Conservation (phyloP, 1,140 invertebrate genomes). For the Meteorus sp. region DNA sequence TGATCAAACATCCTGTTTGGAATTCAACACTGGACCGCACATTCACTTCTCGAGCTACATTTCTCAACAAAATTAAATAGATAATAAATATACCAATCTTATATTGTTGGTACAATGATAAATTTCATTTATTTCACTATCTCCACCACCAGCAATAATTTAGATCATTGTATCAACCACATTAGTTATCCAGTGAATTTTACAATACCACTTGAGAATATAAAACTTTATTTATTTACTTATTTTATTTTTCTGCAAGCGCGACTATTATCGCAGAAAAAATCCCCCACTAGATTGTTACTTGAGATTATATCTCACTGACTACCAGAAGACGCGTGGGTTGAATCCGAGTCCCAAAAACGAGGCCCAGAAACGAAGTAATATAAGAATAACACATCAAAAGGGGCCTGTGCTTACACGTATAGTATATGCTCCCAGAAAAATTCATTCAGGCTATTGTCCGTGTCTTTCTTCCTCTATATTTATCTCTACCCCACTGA, state of each 20-base stretch:
- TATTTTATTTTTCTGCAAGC: background rate
- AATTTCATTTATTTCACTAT: no score
- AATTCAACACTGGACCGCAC: no score
- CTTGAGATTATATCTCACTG: slow-evolving; percentile 19
- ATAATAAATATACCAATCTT: no score
- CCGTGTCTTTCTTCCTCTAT: background rate
- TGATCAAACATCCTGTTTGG: no score
- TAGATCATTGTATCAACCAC: no score
- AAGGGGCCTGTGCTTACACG: background rate
- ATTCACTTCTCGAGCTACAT: no score
- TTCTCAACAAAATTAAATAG: no score
- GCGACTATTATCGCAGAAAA: slow-evolving; percentile 18
- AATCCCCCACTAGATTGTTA: slow-evolving; percentile 17
- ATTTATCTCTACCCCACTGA: no score
- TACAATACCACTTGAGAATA: background rate
- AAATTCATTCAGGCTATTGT: slow-evolving; percentile 5
- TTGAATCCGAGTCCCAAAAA: slow-evolving; percentile 14
- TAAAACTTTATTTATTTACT: slow-evolving; percentile 1
- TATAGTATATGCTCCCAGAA: no score
- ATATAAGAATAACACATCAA: background rate
- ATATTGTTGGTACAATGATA: no score
- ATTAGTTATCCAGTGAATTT: no score
- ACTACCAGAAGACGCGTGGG: slow-evolving; percentile 24
- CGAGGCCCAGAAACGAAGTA: slow-evolving; percentile 15
- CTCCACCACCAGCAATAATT: no score